phyloP scores from a whole-genome alignment of 2,888 invertebrate species.

The Cloeon dipterum region DNA sequence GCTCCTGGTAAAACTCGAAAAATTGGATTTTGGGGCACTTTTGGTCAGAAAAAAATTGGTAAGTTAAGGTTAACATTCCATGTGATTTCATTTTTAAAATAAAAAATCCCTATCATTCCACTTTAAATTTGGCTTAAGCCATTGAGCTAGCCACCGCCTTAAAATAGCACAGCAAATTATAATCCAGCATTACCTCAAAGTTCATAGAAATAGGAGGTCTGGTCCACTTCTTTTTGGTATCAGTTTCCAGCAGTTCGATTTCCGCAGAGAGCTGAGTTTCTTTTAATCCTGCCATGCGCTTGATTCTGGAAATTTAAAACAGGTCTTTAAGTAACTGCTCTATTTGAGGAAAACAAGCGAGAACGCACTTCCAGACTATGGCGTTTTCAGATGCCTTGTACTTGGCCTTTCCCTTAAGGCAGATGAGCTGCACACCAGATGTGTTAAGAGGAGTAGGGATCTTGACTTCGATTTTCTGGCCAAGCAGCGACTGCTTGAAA shows the following conservation, averaged over 20 bases:
- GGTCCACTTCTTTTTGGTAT: slow-evolving; percentile 99
- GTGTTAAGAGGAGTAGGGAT: slow-evolving; percentile 98
- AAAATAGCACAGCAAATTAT: too few relatives aligned
- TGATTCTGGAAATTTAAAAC: slow-evolving; percentile 31
- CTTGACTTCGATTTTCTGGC: slow-evolving; percentile 98
- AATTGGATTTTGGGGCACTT: too few relatives aligned
- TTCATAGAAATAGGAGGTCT: slow-evolving; percentile 99
- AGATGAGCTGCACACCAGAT: slow-evolving; percentile 95
- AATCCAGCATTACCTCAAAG: slow-evolving; percentile 47
- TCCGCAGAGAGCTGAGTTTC: slow-evolving; percentile 98
- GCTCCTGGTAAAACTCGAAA: background rate
- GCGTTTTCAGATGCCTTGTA: slow-evolving; percentile 99
- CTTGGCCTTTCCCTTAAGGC: slow-evolving; percentile 97
- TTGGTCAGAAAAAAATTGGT: background rate
- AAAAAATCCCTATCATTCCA: too few relatives aligned
- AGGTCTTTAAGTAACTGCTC: background rate
- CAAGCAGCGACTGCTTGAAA: slow-evolving; percentile 92
- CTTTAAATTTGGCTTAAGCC: too few relatives aligned
- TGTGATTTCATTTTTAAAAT: too few relatives aligned
- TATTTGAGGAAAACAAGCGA: slow-evolving; percentile 10
- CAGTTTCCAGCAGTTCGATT: slow-evolving; percentile 93
- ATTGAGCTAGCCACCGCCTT: slow-evolving; percentile 2
- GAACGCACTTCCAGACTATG: slow-evolving; percentile 86
- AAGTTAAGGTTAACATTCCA: background rate
- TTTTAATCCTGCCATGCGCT: slow-evolving; percentile 94